These are phyloP conservation scores for Harpegnathos saltator DNA, from an alignment of 1,140 invertebrate genomes.

Conservation along the genomic window DNA sequence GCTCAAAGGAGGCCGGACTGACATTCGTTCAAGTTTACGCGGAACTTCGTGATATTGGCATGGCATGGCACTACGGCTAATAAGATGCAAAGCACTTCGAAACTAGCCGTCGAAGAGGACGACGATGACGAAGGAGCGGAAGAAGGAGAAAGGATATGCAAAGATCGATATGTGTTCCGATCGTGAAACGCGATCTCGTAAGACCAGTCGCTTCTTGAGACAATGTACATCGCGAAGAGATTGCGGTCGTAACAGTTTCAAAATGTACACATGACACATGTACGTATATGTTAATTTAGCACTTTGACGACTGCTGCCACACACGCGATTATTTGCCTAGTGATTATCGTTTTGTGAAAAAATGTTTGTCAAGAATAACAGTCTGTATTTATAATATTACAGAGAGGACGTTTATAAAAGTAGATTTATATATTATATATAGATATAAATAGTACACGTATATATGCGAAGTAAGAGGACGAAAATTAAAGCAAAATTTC, in stretches of 20 bases:
- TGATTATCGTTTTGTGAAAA: too few relatives aligned
- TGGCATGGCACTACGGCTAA: constrained; percentile 47
- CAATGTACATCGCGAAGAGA: constrained; percentile 24
- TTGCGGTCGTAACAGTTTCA: neutral
- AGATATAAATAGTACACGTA: too few relatives aligned
- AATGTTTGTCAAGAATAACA: too few relatives aligned
- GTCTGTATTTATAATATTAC: too few relatives aligned
- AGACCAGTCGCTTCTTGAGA: constrained; percentile 57
- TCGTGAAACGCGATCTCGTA: constrained; percentile 49
- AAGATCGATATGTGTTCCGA: constrained; percentile 43
- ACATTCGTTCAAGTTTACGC: constrained; percentile 43
- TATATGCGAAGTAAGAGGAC: too few relatives aligned
- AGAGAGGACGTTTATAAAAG: too few relatives aligned
- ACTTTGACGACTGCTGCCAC: too few relatives aligned
- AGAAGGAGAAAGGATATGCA: neutral
- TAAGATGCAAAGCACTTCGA: constrained; percentile 52
- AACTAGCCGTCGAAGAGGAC: constrained; percentile 16
- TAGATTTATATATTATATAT: too few relatives aligned
- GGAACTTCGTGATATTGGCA: constrained; percentile 57
- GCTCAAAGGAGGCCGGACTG: constrained; percentile 26
- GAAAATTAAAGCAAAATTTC: too few relatives aligned
- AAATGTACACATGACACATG: neutral
- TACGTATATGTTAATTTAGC: neutral
- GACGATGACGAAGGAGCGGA: neutral
- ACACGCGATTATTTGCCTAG: too few relatives aligned